These are phyloP conservation scores for Idris sp. DNA, from an alignment of 1,140 invertebrate species.

Conservation along the genomic window DNA sequence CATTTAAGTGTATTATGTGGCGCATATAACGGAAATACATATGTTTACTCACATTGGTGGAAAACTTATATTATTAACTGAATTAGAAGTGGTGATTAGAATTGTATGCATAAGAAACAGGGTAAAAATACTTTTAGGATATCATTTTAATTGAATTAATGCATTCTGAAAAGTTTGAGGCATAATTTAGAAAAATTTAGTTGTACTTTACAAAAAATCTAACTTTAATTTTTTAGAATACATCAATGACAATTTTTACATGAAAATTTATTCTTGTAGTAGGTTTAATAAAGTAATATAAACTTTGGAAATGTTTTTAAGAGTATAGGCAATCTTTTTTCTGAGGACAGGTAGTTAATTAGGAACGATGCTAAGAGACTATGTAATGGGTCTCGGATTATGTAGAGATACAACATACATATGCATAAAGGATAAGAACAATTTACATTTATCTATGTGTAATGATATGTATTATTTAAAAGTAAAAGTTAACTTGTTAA, in stretches of 20 bases:
- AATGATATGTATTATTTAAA: conserved; percentile 9
- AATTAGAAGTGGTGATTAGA: conserved; percentile 13
- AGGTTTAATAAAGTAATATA: too few species aligned
- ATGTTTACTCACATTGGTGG: conserved; percentile 44
- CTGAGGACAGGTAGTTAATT: conserved; percentile 13
- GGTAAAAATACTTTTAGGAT: conserved; percentile 2
- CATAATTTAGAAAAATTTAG: too few species aligned
- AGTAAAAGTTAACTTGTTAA: too few species aligned
- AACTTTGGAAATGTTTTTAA: too few species aligned
- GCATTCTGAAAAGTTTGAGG: too few species aligned
- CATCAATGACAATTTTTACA: too few species aligned
- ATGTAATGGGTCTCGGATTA: conserved; percentile 36
- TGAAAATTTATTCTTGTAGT: too few species aligned
- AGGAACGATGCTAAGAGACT: conserved; percentile 35
- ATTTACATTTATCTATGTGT: conserved; percentile 23
- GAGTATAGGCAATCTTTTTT: conserved; percentile 3
- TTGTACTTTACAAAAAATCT: too few species aligned
- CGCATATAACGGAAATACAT: conserved; percentile 32
- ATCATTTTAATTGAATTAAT: too few species aligned
- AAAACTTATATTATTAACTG: conserved; percentile 33
- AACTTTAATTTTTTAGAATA: too few species aligned
- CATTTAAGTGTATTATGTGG: conserved; percentile 49
- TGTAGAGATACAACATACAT: conserved; percentile 30
- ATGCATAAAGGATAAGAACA: conserved; percentile 31
- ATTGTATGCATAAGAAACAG: conserved; percentile 2